Base-by-base conservation (phyloP, 2,797 vertebrate species). In the Lutjanus argentimaculatus region DNA sequence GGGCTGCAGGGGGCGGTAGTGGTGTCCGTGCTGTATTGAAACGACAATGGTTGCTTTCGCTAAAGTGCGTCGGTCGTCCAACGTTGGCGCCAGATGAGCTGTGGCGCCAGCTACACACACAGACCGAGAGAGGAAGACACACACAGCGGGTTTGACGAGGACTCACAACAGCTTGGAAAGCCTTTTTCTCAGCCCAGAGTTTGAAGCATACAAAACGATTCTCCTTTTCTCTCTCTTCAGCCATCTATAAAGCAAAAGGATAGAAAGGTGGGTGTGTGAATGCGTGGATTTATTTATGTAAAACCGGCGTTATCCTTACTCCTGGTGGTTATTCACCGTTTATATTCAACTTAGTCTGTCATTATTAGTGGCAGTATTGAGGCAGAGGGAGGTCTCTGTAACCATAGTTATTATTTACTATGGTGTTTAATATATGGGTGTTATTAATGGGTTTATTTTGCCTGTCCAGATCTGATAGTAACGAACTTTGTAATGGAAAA, bases 81-180 rank as follows among this genome's bases (percentile, higher is more conserved):
- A 84, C 93, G 92, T 96, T 96, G 95, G 96, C 95, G 96, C 95
- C 95, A 95, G 95, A 95, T 94, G 95, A 95, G 92, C 95, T 80
- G 95, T 94, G 95, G 95, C 93, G 95, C 93, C 93, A 95, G 95
- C 94, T 85, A 89, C 87, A 87, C 88, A 91, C 83, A 88, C 73
- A 92, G 84, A 72, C 70, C 64, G 74, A 85, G 79, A 90, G 86
- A 80, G 80, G 75, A 83, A 83, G 83, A 87, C 43, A 83, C 81
- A 74, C 85, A 80, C 75, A 89, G 76, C 81, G 88, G 88, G 68
- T 82, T 64, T 72, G 80, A 87, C 83, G 77, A 92, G 79, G 53
- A n/a, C 88, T 67, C 80, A 89, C 88, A 71, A 84, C 87, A 91
- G 87, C 81, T 78, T 88, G 81, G 61, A 87, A 87, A 91, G 65